These are phyloP conservation scores for Phalacrocorax pelagicus DNA, from an alignment of 2,113 vertebrate species.

Conservation along the genomic window DNA sequence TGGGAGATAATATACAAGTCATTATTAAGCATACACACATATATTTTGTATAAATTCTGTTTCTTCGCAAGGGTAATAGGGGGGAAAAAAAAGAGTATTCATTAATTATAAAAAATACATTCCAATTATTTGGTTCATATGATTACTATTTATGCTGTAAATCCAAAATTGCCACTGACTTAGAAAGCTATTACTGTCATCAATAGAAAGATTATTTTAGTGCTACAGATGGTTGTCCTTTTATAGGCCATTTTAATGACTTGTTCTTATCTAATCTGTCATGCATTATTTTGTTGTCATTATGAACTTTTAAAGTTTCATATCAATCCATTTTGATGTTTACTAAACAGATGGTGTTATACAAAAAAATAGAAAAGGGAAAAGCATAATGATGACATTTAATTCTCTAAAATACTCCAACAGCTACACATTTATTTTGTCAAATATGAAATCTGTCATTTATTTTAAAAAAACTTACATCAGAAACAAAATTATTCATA, in stretches of 20 bases:
- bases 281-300: slow-evolving; percentile 71
- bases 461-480: neutral
- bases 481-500: neutral
- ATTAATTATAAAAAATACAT: slow-evolving; percentile 52
- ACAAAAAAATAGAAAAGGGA: neutral
- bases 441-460: slow-evolving; percentile 42
- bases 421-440: slow-evolving; percentile 37
- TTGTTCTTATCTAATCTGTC: slow-evolving; percentile 76
- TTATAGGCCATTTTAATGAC: slow-evolving; percentile 75
- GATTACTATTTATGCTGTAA: slow-evolving; percentile 56
- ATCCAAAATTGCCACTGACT: slow-evolving; percentile 59
- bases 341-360: slow-evolving; percentile 76
- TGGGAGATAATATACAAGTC: neutral
- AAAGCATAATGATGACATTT: slow-evolving; percentile 65
- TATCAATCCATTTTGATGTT: slow-evolving; percentile 75
- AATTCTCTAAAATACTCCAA: slow-evolving; percentile 40
- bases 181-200: slow-evolving; percentile 66
- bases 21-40: neutral
- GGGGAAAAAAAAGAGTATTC: neutral
- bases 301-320: slow-evolving; percentile 72
- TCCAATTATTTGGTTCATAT: slow-evolving; percentile 45
- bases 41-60: neutral
- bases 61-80: neutral
- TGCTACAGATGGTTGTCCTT: slow-evolving; percentile 76
- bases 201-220: slow-evolving; percentile 62